These are phyloP conservation scores for Ceramica pisi DNA, from an alignment of 2,888 invertebrate genomes.

Conservation along the genomic window DNA sequence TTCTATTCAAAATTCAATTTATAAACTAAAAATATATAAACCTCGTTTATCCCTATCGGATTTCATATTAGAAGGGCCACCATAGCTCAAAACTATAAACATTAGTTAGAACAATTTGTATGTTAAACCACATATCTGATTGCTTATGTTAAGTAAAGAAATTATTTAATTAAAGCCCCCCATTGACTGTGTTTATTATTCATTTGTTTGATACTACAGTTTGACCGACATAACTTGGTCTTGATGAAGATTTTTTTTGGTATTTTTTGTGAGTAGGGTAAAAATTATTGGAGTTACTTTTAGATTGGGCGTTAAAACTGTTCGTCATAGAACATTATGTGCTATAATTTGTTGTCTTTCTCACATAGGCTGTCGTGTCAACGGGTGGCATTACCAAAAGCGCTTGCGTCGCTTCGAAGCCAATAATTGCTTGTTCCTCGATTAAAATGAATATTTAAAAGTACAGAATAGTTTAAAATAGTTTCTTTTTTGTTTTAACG, in stretches of 20 bases:
- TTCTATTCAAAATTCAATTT: conserved; percentile 65
- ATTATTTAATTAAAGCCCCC: conserved; percentile 84
- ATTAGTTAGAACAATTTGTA: conserved; percentile 81
- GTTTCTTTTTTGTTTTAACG: conserved; percentile 47
- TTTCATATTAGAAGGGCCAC: conserved; percentile 76
- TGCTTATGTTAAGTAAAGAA: conserved; percentile 67
- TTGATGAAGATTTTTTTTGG: background rate
- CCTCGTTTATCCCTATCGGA: conserved; percentile 75
- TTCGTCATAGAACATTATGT: conserved; percentile 69
- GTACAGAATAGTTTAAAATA: conserved; percentile 34
- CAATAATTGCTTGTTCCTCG: conserved; percentile 59
- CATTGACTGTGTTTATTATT: conserved; percentile 75
- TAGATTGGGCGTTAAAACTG: conserved; percentile 61
- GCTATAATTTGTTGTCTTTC: conserved; percentile 81
- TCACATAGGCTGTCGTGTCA: conserved; percentile 73
- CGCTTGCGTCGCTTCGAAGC: conserved; percentile 17
- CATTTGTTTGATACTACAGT: conserved; percentile 68
- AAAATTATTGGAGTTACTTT: conserved; percentile 40
- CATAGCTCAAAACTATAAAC: conserved; percentile 74
- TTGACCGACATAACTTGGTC: conserved; percentile 24
- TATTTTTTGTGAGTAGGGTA: background rate
- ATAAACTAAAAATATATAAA: conserved; percentile 64
- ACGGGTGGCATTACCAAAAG: conserved; percentile 70
- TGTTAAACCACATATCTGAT: conserved; percentile 71
- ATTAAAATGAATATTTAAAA: conserved; percentile 54